Evolutionary conservation across 2,113 vertebrate genomes (phyloP).

Genomic region (Chitala chitala): DNA sequence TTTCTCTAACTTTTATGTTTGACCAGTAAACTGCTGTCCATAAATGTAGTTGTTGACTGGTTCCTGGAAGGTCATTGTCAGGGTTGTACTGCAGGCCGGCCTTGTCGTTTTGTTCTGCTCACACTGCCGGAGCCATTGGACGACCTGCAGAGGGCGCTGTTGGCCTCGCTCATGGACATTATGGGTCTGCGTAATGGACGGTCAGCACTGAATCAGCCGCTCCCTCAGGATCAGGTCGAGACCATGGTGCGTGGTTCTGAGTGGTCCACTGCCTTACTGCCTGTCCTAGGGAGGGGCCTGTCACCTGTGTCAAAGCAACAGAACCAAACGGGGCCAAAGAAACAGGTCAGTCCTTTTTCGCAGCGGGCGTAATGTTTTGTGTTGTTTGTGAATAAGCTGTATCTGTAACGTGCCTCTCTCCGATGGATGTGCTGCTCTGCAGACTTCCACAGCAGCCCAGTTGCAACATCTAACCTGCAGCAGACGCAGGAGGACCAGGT

Average conservation of each 20-base stretch:
- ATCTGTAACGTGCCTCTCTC: not conserved
- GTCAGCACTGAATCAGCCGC: not conserved
- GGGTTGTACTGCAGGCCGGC: conserved; percentile 31
- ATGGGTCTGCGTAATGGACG: conserved; percentile 40
- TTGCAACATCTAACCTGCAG: conserved; percentile 64
- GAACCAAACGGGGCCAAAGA: not conserved
- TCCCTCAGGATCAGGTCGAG: not conserved
- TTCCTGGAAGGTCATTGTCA: not conserved
- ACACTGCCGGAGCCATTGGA: conserved; percentile 49
- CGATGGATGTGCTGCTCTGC: not conserved
- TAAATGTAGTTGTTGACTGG: not conserved
- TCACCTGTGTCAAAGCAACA: not conserved
- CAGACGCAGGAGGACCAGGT: conserved; percentile 54
- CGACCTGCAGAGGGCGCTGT: conserved; percentile 45
- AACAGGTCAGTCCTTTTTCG: not conserved
- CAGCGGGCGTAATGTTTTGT: not conserved
- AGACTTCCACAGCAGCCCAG: conserved; percentile 47
- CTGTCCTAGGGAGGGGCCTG: not conserved
- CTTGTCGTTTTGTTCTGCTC: conserved; percentile 52
- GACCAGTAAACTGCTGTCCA: not conserved
- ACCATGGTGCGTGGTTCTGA: not conserved
- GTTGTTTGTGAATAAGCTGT: not conserved
- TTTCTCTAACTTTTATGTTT: no score
- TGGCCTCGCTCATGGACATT: conserved; percentile 58
- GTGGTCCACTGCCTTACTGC: conserved; percentile 13